Evolutionary conservation across 2,888 invertebrate genomes (phyloP).

Genomic region (Anarsia innoxiella): DNA sequence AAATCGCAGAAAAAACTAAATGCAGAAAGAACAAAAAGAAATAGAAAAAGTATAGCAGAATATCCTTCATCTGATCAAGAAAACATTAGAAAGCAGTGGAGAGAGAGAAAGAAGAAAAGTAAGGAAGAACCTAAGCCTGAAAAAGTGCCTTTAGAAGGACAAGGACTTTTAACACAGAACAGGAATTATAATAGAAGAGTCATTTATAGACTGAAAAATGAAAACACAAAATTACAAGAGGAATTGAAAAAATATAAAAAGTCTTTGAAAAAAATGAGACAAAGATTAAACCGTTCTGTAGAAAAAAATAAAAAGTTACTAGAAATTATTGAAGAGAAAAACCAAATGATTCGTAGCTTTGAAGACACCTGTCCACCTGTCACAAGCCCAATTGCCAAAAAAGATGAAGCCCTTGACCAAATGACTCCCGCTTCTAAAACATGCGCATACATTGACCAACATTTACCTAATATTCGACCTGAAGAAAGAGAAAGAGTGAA

Average conservation of each 20-base stretch:
- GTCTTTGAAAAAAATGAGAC: neutral
- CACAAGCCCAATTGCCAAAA: neutral
- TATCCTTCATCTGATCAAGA: slow-evolving; percentile 9
- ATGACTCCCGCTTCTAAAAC: neutral
- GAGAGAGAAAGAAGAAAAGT: slow-evolving; percentile 4
- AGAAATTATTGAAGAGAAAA: slow-evolving; percentile 7
- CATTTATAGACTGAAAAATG: slow-evolving; percentile 6
- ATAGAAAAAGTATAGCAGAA: slow-evolving; percentile 8
- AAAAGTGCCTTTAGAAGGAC: slow-evolving; percentile 1
- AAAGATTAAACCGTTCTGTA: slow-evolving; percentile 4
- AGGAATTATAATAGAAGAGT: slow-evolving; percentile 8
- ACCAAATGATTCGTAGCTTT: slow-evolving; percentile 2
- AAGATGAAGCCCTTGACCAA: neutral
- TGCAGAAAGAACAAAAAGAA: slow-evolving; percentile 3
- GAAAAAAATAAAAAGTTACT: slow-evolving; percentile 4
- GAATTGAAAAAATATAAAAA: slow-evolving; percentile 2
- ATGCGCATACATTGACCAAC: slow-evolving; percentile 1
- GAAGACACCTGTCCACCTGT: slow-evolving; percentile 3
- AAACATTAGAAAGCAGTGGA: slow-evolving; percentile 8
- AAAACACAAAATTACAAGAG: slow-evolving; percentile 1
- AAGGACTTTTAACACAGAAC: neutral
- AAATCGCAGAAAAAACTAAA: slow-evolving; percentile 8
- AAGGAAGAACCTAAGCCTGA: slow-evolving; percentile 5
- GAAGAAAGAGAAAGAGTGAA: slow-evolving; percentile 6
- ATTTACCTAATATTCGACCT: slow-evolving; percentile 2